Conservation (phyloP, 1,140 invertebrate species). For the Brachionus calyciflorus region DNA sequence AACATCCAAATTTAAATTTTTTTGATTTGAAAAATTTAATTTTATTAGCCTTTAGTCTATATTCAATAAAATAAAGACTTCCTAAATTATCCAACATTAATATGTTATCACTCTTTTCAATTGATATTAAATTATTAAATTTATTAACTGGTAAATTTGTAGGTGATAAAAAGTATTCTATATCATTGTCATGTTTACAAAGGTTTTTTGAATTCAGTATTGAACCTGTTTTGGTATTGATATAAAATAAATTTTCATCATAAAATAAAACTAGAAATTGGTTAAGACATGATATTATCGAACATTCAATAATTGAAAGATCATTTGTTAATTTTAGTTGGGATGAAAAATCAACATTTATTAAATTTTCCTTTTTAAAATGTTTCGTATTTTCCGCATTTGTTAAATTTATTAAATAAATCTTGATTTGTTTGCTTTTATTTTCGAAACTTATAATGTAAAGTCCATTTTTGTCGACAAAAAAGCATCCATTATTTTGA, state of each 20-base stretch:
- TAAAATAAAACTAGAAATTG: no score
- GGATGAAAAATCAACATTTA: no score
- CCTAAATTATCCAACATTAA: background rate
- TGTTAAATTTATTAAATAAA: no score
- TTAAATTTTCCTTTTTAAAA: no score
- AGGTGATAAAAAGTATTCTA: conserved; percentile 10
- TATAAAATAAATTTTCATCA: background rate
- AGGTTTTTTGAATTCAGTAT: conserved; percentile 14
- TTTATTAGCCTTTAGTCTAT: background rate
- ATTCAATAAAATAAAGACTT: background rate
- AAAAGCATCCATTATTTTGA: no score
- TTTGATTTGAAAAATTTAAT: background rate
- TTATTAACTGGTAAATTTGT: background rate
- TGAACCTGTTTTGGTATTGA: background rate
- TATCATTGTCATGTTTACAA: background rate
- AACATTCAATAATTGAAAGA: no score
- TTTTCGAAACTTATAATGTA: no score
- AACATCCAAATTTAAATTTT: background rate
- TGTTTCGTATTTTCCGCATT: no score
- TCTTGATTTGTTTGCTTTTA: no score
- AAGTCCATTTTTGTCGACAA: no score
- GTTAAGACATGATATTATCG: no score
- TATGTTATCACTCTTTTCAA: background rate
- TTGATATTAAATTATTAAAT: background rate
- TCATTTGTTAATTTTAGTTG: no score